These are phyloP conservation scores for Periophthalmodon schlosseri DNA, from an alignment of 2,113 vertebrate genomes.

Conservation along the genomic window DNA sequence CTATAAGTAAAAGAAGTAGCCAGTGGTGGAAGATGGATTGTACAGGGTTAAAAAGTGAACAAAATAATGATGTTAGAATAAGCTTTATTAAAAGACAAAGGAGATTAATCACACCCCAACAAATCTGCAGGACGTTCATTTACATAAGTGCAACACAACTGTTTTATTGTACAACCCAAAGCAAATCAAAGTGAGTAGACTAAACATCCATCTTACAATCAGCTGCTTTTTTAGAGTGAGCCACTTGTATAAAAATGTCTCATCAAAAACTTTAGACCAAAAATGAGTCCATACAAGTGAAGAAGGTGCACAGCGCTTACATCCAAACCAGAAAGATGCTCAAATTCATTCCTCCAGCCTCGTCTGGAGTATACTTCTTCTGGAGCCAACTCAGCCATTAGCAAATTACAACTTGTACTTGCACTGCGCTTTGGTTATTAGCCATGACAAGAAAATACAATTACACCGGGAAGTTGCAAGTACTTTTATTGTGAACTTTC, in stretches of 20 bases:
- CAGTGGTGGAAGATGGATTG: background rate
- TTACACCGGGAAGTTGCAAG: background rate
- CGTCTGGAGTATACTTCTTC: background rate
- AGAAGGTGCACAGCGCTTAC: background rate
- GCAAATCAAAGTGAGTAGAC: too few relatives aligned
- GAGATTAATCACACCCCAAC: background rate
- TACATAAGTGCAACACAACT: background rate
- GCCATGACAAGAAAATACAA: constrained; percentile 1
- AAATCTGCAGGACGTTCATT: too few relatives aligned
- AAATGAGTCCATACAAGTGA: background rate
- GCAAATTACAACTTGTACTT: constrained; percentile 5
- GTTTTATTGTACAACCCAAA: background rate
- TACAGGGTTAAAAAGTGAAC: background rate
- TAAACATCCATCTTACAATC: too few relatives aligned
- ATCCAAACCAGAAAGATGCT: background rate
- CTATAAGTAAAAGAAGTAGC: too few relatives aligned
- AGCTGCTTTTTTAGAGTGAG: too few relatives aligned
- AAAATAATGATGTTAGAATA: background rate
- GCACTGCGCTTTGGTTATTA: background rate
- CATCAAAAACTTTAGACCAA: background rate
- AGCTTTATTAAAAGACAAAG: background rate
- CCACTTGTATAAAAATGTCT: background rate
- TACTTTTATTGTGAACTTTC: background rate
- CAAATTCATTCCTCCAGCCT: background rate
- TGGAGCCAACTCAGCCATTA: constrained; percentile 1